These are phyloP conservation scores for Leguminivora glycinivorella DNA, from an alignment of 1,140 invertebrate species.

Conservation along the genomic window DNA sequence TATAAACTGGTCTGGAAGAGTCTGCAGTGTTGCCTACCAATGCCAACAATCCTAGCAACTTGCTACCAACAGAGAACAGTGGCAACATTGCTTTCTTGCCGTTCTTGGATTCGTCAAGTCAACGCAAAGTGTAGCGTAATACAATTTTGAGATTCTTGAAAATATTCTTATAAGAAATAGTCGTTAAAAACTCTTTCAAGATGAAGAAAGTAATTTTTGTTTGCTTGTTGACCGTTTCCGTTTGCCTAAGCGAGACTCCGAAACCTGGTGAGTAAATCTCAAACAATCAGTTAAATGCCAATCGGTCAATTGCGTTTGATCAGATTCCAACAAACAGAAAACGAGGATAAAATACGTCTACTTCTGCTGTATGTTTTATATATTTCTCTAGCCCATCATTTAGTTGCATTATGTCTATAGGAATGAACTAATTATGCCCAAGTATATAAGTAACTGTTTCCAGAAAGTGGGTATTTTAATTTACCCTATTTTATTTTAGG, in stretches of 20 bases:
- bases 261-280: conserved; percentile 47
- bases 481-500: background rate
- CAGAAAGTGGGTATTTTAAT: background rate
- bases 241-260: conserved; percentile 49
- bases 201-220: conserved; percentile 68
- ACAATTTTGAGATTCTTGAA: conserved; percentile 1
- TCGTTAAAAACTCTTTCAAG: conserved; percentile 35
- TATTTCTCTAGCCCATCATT: background rate
- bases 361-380: background rate
- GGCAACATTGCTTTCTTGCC: conserved; percentile 4
- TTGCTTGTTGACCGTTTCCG: conserved; percentile 57
- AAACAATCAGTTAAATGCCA: conserved; percentile 40
- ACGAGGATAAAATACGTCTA: conserved; percentile 34
- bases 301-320: conserved; percentile 50
- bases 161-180: conserved; percentile 2
- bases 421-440: background rate
- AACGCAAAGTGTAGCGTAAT: conserved; percentile 18
- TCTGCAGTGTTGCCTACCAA: background rate
- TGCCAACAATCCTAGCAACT: background rate
- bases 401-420: background rate
- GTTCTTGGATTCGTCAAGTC: background rate
- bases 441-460: background rate
- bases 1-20: background rate
- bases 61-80: background rate
- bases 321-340: conserved; percentile 45